Evolutionary conservation across 2,888 invertebrate species (phyloP).

Genomic region (Conomelus anceps): DNA sequence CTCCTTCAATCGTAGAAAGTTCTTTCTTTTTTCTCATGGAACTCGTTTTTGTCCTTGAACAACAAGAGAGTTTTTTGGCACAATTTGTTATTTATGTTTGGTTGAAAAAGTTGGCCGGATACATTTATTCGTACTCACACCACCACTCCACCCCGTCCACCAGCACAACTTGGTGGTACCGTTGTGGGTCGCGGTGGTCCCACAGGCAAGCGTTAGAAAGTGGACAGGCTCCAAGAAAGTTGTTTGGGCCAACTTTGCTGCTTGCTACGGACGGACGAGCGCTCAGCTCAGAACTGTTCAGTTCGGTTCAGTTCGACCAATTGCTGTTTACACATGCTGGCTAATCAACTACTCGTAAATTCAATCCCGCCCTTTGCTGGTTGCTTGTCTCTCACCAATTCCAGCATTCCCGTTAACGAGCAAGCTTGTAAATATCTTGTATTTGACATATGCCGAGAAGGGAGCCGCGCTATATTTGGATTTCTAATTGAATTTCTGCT

Average conservation of each 20-base stretch:
- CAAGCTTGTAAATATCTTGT: neutral
- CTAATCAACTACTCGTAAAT: slow-evolving; percentile 1
- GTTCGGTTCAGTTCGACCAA: neutral
- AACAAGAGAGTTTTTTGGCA: slow-evolving; percentile 4
- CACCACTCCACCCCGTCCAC: neutral
- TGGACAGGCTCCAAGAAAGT: slow-evolving; percentile 14
- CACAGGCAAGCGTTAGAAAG: neutral
- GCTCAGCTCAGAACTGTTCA: neutral
- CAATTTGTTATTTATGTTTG: slow-evolving; percentile 9
- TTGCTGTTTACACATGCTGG: slow-evolving; percentile 7
- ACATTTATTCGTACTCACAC: slow-evolving; percentile 3
- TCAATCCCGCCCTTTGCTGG: neutral
- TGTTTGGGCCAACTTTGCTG: neutral
- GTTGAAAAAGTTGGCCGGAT: slow-evolving; percentile 2
- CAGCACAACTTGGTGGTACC: neutral
- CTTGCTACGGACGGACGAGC: neutral
- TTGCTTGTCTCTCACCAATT: neutral
- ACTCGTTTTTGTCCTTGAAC: neutral
- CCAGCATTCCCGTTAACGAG: neutral
- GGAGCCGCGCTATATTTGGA: neutral
- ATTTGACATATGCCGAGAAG: neutral
- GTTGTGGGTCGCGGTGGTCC: neutral
- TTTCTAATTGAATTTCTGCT: neutral
- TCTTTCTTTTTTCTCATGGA: too few relatives aligned
- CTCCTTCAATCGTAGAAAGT: neutral